These are phyloP conservation scores for Thalpophila matura DNA, from an alignment of 2,888 invertebrate genomes.

Conservation along the genomic window DNA sequence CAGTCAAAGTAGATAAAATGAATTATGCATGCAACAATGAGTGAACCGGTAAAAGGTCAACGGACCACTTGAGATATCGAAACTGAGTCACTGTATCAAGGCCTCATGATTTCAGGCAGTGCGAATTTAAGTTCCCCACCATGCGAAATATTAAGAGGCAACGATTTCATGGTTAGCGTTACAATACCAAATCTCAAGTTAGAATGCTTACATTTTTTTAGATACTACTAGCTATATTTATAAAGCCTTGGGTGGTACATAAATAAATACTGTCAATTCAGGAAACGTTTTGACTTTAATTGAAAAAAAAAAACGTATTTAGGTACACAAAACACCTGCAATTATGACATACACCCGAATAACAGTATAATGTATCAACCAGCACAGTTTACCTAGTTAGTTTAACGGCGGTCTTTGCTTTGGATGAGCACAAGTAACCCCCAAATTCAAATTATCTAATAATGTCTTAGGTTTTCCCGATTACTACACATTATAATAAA, in stretches of 20 bases:
- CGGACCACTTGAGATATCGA: conserved; percentile 85
- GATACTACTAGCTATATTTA: conserved; percentile 34
- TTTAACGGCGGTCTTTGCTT: conserved; percentile 12
- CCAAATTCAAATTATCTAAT: too few species aligned
- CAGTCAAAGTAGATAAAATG: conserved; percentile 63
- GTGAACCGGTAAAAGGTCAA: conserved; percentile 86
- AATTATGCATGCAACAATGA: conserved; percentile 77
- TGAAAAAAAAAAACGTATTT: conserved; percentile 46
- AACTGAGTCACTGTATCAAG: conserved; percentile 89
- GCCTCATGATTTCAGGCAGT: conserved; percentile 83
- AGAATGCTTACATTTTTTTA: conserved; percentile 51
- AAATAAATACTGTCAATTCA: conserved; percentile 56
- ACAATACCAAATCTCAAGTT: conserved; percentile 56
- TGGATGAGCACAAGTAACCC: too few species aligned
- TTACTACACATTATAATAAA: too few species aligned
- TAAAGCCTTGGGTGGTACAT: conserved; percentile 44
- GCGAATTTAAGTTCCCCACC: conserved; percentile 68
- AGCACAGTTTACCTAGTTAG: conserved; percentile 12
- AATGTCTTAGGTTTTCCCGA: too few species aligned
- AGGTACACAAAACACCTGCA: conserved; percentile 34
- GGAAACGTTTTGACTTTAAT: conserved; percentile 55
- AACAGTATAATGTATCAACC: conserved; percentile 33
- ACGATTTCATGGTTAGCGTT: conserved; percentile 73
- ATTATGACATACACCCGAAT: conserved; percentile 36
- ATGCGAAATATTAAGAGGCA: conserved; percentile 64